Evolutionary conservation across 2,888 invertebrate genomes (phyloP), one percentile per base, ranked within the genome.

Genomic region (Phasia obesa): DNA sequence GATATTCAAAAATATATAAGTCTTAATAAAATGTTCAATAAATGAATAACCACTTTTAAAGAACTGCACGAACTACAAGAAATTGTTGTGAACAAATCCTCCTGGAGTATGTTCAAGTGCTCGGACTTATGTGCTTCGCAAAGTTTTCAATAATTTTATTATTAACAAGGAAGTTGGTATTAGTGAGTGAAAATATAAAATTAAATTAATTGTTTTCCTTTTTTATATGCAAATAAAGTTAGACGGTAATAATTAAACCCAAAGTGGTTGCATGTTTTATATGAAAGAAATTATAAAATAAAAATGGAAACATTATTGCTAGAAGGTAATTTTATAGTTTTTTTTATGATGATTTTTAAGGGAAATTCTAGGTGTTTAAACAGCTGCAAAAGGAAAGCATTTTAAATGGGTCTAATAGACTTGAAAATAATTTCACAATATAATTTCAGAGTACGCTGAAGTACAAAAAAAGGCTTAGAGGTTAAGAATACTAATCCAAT

Each of bases 41-140:
- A 78, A 70, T 64, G 49, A 78, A 78, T 64, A 70, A 64, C 21
- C 78, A 71, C 70, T 78, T 78, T 67, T 17, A 17, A 44, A 27
- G 55, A 44, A 75, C 57, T 49, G 19, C 9, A 31, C n/a, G n/a
- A n/a, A 11, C 17, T 23, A 19, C 4, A 65, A 17, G n/a, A 59
- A 38, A 21, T 49, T 13, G 49, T 35, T 21, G 17, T 60, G 13
- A 17, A 27, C 3, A 27, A 27, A 6, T 5, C 27, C n/a, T n/a
- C n/a, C n/a, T n/a, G n/a, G n/a, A n/a, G n/a, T n/a, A n/a, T n/a
- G n/a, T n/a, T n/a, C n/a, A n/a, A n/a, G n/a, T n/a, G 35, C 2
- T 21, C 31, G 31, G 6, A 21, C 13, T 23, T 21, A n/a, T n/a
- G 35, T 17, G 25, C 23, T 62, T 62, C n/a, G 15, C 2, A 38